Base-by-base conservation (phyloP, 2,113 vertebrate genomes). In the Aspidoscelis tigris region DNA sequence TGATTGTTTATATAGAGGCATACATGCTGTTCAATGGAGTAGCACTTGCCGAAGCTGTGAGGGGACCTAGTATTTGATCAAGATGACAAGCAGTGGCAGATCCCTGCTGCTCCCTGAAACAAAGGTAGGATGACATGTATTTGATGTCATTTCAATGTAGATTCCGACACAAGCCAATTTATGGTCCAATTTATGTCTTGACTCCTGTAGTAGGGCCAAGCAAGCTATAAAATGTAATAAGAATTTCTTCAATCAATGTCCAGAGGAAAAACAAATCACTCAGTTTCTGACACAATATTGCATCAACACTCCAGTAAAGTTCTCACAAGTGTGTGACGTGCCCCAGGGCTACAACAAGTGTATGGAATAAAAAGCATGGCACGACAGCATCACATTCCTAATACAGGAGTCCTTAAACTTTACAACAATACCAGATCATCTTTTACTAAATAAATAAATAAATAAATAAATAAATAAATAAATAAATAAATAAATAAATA, bases 211-310 rank as follows among this genome's bases (percentile, higher is more conserved):
- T 92, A 94, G 96, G 95, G 94, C 95, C 95, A 95, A 95, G 93
- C 90, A 95, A 95, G 94, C 94, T 93, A 95, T 96, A 96, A 96
- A 95, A 95, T 91, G 94, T 95, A 95, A 94, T 96, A 96, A 95
- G 94, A 96, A 96, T 96, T 95, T 95, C 93, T 96, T 96, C 96
- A 96, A 95, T 96, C 96, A 96, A 93, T 95, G 95, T 96, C 95
- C 95, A 94, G 93, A 96, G 95, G 95, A 95, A 95, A 95, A 95
- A 95, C 95, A 96, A 95, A 96, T 96, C 96, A 95, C 90, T 94
- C 2, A 3, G 92, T 91, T 95, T 89, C 94, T 95, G 95, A 95
- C 95, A 96, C 92, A 90, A 86, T 93, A 95, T 93, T 94, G 91
- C 92, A 95, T 94, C 94, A 94, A 95, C 95, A 94, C 91, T 92